Base-by-base conservation (phyloP, 1,140 invertebrate genomes). In the Probaryconus sp. region DNA sequence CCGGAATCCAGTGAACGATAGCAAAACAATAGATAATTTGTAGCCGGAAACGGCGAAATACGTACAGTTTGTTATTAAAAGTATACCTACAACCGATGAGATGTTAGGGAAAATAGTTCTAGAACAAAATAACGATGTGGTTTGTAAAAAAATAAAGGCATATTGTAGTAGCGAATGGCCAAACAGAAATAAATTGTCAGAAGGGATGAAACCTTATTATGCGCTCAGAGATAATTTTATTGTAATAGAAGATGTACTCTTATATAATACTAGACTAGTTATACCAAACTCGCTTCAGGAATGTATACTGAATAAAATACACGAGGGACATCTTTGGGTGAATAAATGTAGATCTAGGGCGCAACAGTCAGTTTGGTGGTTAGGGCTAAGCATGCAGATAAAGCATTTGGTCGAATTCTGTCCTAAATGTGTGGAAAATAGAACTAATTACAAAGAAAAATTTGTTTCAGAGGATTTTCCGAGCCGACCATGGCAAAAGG, bases 291-390 rank as follows among this genome's bases (percentile, higher is more conserved):
- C 35, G 6, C 24, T 78, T 11, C 73, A 74, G 50, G 2, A 37
- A 38, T 42, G 73, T 60, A 30, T 63, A 6, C 13, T 78, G 21
- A 13, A 50, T 3, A 55, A 53, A 26, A 31, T 80, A 9, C 76
- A 80, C 24, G 43, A 60, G 9, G 77, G 67, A 13, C 68, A 77
- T 28, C 42, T 69, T 4, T 63, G 65, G 2, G 64, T 76, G 16
- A 63, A 26, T 28, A 74, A 78, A 72, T 80, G 76, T 55, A 28
- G 65, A 13, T 61, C 40, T 10, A 43, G 67, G 20, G 70, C 70
- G 4, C 50, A 77, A 20, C 43, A 56, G 10, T 40, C 69, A 28
- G 65, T 80, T 20, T 79, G 64, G 67, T 81, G 71, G 69, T 10
- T 64, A 21, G 74, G 78, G 0, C 10, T 80, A 3, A 68, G 48